Conservation (phyloP, 2,113 vertebrate genomes). For the Petrocephalus zakoni region DNA sequence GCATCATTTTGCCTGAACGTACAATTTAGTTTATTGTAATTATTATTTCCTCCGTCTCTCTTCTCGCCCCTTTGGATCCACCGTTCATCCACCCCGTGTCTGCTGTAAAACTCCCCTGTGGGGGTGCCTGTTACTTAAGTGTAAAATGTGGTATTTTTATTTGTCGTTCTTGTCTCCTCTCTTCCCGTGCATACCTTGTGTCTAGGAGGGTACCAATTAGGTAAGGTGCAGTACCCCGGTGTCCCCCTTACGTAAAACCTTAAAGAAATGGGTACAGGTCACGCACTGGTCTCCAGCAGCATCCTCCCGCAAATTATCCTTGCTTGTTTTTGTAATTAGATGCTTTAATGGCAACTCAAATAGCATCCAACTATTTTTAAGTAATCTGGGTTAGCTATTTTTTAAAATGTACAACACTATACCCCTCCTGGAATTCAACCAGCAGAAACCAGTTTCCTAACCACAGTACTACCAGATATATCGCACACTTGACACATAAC, state of each 20-base stretch:
- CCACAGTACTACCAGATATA: not conserved
- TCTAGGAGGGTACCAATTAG: conserved; percentile 24
- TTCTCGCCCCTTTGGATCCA: not conserved
- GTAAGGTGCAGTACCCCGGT: conserved; percentile 2
- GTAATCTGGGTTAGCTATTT: not conserved
- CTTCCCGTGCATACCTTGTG: not conserved
- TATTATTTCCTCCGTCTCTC: not conserved
- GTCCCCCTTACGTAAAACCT: not conserved
- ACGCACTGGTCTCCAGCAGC: not conserved
- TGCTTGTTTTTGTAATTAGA: not conserved
- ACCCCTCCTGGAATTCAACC: not conserved
- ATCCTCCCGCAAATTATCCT: not conserved
- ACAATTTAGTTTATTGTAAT: not conserved
- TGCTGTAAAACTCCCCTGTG: not conserved
- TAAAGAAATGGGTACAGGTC: not conserved
- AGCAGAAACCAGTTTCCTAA: conserved; percentile 3
- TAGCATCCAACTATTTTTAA: not conserved
- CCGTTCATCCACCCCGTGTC: not conserved
- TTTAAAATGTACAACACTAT: not conserved
- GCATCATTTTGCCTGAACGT: not conserved
- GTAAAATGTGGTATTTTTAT: not conserved
- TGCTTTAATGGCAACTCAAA: not conserved
- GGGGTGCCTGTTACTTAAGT: not conserved
- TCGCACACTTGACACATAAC: not conserved
- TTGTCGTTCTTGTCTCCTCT: conserved; percentile 17